phyloP scores from a whole-genome alignment of 2,888 invertebrate genomes.

The Lissocephala sabroskyi region DNA sequence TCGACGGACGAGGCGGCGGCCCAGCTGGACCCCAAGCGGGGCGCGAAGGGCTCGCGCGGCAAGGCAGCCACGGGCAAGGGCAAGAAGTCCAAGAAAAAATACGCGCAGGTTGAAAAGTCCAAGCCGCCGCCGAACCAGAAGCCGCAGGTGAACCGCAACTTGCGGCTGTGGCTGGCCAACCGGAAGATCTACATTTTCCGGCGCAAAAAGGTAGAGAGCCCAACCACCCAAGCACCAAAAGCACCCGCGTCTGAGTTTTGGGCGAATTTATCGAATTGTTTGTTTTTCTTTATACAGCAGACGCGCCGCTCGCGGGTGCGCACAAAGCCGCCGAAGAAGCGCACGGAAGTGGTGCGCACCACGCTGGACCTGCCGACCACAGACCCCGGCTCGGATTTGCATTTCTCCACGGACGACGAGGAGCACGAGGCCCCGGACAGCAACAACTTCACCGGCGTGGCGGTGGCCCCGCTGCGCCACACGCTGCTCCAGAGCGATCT shows the following conservation, averaged over 20 bases:
- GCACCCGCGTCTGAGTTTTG: neutral
- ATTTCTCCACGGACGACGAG: conserved; percentile 77
- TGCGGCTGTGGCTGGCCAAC: conserved; percentile 58
- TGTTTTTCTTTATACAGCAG: conserved; percentile 20
- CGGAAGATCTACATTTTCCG: conserved; percentile 57
- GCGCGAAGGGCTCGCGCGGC: no score
- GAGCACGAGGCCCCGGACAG: conserved; percentile 30
- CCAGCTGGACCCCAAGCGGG: no score
- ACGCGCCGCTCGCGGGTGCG: conserved; percentile 40
- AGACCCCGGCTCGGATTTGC: conserved; percentile 78
- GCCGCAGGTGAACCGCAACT: conserved; percentile 36
- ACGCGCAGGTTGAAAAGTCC: conserved; percentile 6
- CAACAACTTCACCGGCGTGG: conserved; percentile 27
- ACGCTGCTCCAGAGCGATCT: conserved; percentile 68
- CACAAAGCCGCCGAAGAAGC: conserved; percentile 41
- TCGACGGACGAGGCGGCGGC: neutral
- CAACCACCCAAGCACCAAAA: neutral
- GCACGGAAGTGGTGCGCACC: conserved; percentile 62
- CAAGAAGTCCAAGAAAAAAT: neutral
- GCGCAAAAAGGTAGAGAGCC: conserved; percentile 39
- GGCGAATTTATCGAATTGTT: neutral
- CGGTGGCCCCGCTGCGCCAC: conserved; percentile 57
- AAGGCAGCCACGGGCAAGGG: no score
- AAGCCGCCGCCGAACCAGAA: conserved; percentile 28
- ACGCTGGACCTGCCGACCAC: conserved; percentile 76